A percentile compares a stretch with the other conserved stretches of the same genome.
Conservation (phyloP, 2,113 vertebrate species). For the Acrocephalus kingi region DNA sequence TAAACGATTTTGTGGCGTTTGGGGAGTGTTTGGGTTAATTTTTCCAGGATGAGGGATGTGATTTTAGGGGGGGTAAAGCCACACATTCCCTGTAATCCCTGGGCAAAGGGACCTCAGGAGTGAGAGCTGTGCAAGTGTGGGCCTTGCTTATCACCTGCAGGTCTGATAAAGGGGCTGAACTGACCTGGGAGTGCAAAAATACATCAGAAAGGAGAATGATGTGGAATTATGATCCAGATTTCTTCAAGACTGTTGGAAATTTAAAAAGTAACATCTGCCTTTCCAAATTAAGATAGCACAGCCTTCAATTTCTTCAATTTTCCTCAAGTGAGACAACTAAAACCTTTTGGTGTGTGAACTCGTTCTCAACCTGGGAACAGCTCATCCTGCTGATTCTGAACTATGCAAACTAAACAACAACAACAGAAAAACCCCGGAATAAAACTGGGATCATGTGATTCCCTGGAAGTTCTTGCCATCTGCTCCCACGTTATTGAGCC, state of each 20-base stretch:
- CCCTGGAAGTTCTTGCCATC: slow-evolving; percentile 9
- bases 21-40: neutral
- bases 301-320: neutral
- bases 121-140: neutral
- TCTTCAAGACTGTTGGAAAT: neutral
- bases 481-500: slow-evolving; percentile 60
- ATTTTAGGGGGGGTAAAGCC: neutral
- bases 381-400: neutral
- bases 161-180: neutral
- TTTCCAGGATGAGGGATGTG: neutral
- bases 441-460: neutral
- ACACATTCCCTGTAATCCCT: neutral
- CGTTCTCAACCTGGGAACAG: neutral
- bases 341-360: neutral
- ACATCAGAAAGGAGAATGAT: neutral
- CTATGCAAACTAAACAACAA: neutral
- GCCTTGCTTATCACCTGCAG: neutral
- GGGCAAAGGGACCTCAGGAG: neutral
- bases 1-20: neutral
- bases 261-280: neutral
- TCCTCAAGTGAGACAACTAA: neutral
- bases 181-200: neutral
- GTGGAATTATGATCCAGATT: neutral
- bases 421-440: neutral
- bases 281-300: neutral